phyloP scores from a whole-genome alignment of 53 echinoderm and acorn worm genomes.

The Arbacia lixula region DNA sequence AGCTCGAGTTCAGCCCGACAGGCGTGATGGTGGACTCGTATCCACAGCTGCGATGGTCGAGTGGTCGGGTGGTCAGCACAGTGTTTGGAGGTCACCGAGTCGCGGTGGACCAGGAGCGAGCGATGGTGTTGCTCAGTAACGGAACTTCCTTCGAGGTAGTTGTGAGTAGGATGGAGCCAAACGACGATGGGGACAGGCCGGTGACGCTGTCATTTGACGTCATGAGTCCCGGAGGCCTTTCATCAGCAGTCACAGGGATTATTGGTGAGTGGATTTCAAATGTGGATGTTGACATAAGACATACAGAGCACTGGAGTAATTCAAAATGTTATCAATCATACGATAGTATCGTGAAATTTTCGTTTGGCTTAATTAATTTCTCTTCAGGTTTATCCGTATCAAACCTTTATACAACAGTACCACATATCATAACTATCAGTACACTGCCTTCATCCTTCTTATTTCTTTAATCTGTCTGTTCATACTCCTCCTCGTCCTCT shows the following conservation, averaged over 20 bases:
- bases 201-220: slow-evolving; percentile 1
- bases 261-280: slow-evolving; percentile 17
- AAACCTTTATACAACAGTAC: no score
- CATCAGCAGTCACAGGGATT: slow-evolving; percentile 18
- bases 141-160: slow-evolving; percentile 30
- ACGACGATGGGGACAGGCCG: slow-evolving; percentile 2
- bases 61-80: not conserved
- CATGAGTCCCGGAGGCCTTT: not conserved
- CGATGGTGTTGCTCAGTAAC: slow-evolving; percentile 10
- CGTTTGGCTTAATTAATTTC: no score
- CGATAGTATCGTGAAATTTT: no score
- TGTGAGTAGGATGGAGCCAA: not conserved
- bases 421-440: no score
- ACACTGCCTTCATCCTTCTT: no score
- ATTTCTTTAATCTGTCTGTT: not conserved
- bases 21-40: slow-evolving; percentile 1
- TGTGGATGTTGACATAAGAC: no score
- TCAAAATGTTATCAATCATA: no score
- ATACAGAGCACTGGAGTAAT: no score
- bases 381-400: no score
- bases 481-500: not conserved
- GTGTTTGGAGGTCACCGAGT: slow-evolving; percentile 15
- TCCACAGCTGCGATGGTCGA: slow-evolving; percentile 4
- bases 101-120: slow-evolving; percentile 1
- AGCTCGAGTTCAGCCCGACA: slow-evolving; percentile 17